A percentile compares a stretch with the other conserved stretches of the same genome.
Evolutionary conservation across 2,888 invertebrate genomes (phyloP).

Genomic region (Lasioglossum marginatum): DNA sequence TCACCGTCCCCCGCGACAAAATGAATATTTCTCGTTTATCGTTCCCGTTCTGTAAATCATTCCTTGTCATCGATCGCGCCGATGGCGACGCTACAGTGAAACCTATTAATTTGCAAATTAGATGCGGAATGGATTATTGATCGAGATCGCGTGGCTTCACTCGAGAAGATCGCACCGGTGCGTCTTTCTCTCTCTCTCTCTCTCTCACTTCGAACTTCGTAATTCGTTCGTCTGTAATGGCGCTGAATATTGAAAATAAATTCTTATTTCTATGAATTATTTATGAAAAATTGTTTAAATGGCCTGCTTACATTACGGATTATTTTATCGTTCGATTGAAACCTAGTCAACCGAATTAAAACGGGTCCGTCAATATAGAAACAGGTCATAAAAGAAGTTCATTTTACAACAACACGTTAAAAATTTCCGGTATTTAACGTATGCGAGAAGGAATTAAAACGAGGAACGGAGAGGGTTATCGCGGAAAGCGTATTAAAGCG

Average conservation of each 20-base stretch:
- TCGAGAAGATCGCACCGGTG: constrained; percentile 30
- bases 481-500: not conserved
- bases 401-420: not conserved
- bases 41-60: constrained; percentile 36
- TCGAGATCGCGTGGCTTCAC: constrained; percentile 32
- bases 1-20: not conserved
- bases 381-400: not conserved
- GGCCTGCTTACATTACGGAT: too few relatives aligned
- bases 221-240: not conserved
- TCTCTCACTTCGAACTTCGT: not conserved
- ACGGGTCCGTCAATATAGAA: not conserved
- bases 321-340: too few relatives aligned
- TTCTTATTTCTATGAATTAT: too few relatives aligned
- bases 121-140: constrained; percentile 53
- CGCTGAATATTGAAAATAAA: too few relatives aligned
- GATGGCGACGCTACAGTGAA: constrained; percentile 18
- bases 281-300: too few relatives aligned
- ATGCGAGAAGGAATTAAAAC: not conserved
- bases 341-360: not conserved
- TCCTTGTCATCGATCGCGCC: constrained; percentile 27
- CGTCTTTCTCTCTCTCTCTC: not conserved
- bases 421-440: not conserved
- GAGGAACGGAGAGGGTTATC: not conserved
- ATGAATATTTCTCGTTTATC: constrained; percentile 35
- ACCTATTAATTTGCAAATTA: constrained; percentile 52